phyloP scores from a whole-genome alignment of 1,140 invertebrate species.

The Anastatus disparis region DNA sequence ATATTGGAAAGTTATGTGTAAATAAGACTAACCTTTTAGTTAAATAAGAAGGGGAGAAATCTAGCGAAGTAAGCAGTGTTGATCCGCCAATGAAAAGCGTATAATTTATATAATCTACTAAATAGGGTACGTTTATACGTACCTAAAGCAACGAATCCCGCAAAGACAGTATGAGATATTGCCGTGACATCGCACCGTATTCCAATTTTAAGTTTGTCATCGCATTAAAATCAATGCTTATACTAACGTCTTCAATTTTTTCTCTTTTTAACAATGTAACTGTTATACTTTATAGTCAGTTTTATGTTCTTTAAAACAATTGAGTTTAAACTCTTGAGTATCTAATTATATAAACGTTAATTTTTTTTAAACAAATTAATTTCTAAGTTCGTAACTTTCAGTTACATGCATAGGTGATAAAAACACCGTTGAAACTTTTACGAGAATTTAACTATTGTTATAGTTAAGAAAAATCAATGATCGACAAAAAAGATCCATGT shows the following conservation, averaged over 20 bases:
- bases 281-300: too few relatives aligned
- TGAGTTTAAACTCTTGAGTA: too few relatives aligned
- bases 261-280: too few relatives aligned
- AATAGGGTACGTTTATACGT: slow-evolving; percentile 57
- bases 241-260: too few relatives aligned
- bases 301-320: too few relatives aligned
- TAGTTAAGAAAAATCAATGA: neutral
- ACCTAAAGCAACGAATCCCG: slow-evolving; percentile 59
- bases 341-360: too few relatives aligned
- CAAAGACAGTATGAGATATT: slow-evolving; percentile 62
- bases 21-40: too few relatives aligned
- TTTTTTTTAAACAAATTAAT: too few relatives aligned
- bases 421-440: slow-evolving; percentile 5
- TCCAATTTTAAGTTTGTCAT: slow-evolving; percentile 61
- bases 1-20: too few relatives aligned
- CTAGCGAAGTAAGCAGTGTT: neutral
- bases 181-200: slow-evolving; percentile 59
- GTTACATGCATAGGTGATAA: slow-evolving; percentile 5
- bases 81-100: neutral
- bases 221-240: slow-evolving; percentile 50
- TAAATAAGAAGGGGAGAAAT: neutral
- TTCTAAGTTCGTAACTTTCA: too few relatives aligned
- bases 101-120: slow-evolving; percentile 60
- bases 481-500: neutral
- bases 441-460: neutral